Percentiles rank a stretch among this genome's conserved stretches.
These are phyloP conservation scores for Eupithecia subfuscata DNA, from an alignment of 2,888 invertebrate genomes.

Conservation along the genomic window DNA sequence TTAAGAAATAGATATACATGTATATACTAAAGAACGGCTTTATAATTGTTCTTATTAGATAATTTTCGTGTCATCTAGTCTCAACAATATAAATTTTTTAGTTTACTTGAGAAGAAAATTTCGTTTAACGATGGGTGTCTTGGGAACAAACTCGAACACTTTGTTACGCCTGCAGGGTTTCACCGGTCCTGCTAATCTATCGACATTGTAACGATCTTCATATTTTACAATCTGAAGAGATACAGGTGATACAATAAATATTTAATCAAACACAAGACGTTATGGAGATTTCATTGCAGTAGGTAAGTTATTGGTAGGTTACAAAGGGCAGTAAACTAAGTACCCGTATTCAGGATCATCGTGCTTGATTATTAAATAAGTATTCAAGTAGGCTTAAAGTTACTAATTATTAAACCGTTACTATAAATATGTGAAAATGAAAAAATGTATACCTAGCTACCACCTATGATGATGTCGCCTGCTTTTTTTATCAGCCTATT, in stretches of 20 bases:
- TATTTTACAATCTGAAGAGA: conserved; percentile 40
- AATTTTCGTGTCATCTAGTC: not conserved
- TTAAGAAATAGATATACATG: too few species aligned
- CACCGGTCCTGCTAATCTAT: conserved; percentile 23
- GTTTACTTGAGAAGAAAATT: not conserved
- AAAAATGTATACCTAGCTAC: too few species aligned
- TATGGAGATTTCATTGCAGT: conserved; percentile 4
- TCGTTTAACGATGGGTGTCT: not conserved
- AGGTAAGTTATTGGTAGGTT: not conserved
- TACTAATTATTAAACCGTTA: not conserved
- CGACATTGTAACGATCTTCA: conserved; percentile 24
- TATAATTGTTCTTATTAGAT: not conserved
- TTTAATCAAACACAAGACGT: conserved; percentile 22
- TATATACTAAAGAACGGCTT: too few species aligned
- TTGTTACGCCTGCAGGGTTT: conserved; percentile 35
- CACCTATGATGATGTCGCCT: not conserved
- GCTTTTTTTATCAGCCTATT: too few species aligned
- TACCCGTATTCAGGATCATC: not conserved
- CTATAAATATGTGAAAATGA: too few species aligned
- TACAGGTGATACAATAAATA: conserved; percentile 31
- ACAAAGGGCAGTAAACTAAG: not conserved
- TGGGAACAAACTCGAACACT: not conserved
- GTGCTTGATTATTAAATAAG: not conserved
- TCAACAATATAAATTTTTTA: not conserved
- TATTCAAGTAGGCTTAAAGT: not conserved